Conservation (phyloP, 2,888 invertebrate species). For the Pammene fasciana region DNA sequence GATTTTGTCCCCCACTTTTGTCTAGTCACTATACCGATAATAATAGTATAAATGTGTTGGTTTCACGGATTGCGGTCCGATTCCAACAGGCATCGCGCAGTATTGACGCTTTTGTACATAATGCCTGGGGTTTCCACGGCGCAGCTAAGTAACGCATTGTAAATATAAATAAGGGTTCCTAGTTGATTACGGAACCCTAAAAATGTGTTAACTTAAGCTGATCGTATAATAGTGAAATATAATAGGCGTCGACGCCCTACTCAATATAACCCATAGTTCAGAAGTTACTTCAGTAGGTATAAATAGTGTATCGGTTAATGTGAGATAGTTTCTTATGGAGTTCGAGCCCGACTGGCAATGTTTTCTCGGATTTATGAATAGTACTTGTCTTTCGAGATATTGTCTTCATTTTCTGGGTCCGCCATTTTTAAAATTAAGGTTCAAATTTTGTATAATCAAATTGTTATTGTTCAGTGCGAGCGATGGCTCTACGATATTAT, state of each 20-base stretch:
- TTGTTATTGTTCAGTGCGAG: conserved; percentile 74
- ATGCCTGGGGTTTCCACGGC: not conserved
- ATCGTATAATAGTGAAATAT: conserved; percentile 68
- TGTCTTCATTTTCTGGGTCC: conserved; percentile 57
- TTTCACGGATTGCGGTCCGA: conserved; percentile 47
- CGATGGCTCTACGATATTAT: conserved; percentile 61
- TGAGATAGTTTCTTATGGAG: conserved; percentile 9
- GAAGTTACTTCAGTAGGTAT: conserved; percentile 67
- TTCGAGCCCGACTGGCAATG: conserved; percentile 22
- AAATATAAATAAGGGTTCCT: conserved; percentile 7
- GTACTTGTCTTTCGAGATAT: conserved; percentile 56
- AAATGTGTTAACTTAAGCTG: conserved; percentile 41
- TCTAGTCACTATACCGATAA: conserved; percentile 73
- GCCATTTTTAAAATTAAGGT: conserved; percentile 64
- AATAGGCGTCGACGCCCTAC: conserved; percentile 58
- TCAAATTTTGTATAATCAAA: conserved; percentile 67
- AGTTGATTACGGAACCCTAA: no score
- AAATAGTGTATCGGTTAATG: conserved; percentile 51
- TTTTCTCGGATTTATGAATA: conserved; percentile 11
- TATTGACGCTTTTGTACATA: conserved; percentile 34
- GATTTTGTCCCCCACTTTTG: conserved; percentile 57
- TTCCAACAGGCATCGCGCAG: conserved; percentile 42
- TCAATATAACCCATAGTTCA: conserved; percentile 60
- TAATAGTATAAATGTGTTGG: conserved; percentile 46
- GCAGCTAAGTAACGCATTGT: conserved; percentile 28